A percentile compares a stretch with the other conserved stretches of the same genome.
These are phyloP conservation scores for Cichladusa arquata DNA, from an alignment of 2,113 vertebrate genomes.

Conservation along the genomic window DNA sequence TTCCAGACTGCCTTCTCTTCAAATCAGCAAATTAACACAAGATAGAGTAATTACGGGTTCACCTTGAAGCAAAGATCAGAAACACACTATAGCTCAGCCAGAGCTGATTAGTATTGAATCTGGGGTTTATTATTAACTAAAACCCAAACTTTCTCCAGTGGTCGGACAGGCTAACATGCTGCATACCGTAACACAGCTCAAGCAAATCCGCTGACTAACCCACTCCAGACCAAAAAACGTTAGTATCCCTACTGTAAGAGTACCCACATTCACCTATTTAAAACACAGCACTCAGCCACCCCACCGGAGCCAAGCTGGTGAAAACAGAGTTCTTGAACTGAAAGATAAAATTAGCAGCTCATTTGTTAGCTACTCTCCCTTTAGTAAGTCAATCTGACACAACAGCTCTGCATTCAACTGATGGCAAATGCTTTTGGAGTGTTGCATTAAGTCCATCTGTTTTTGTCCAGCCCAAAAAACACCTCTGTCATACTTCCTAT, in stretches of 20 bases:
- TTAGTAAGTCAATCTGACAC: constrained; percentile 35
- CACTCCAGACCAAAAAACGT: background rate
- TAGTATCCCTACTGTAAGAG: background rate
- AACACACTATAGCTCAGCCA: constrained; percentile 28
- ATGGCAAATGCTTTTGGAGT: constrained; percentile 14
- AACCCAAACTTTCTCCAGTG: constrained; percentile 49
- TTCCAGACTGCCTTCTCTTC: constrained; percentile 10
- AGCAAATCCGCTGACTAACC: constrained; percentile 21
- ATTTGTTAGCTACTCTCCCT: constrained; percentile 61
- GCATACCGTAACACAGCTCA: constrained; percentile 25
- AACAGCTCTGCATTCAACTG: background rate
- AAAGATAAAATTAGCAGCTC: constrained; percentile 67
- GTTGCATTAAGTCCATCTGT: background rate
- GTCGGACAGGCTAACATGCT: background rate
- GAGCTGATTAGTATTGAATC: constrained; percentile 63
- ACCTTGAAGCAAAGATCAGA: constrained; percentile 70
- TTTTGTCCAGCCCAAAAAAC: background rate
- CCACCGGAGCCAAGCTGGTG: background rate
- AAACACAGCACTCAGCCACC: background rate
- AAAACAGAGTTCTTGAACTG: constrained; percentile 37
- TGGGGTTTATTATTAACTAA: constrained; percentile 77
- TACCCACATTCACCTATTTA: background rate
- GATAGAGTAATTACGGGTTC: constrained; percentile 56
- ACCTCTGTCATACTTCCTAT: background rate
- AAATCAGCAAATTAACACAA: constrained; percentile 39